Percentiles rank a stretch among this genome's conserved stretches.
Conservation (phyloP, 2,888 invertebrate genomes). For the Apotomis betuletana region DNA sequence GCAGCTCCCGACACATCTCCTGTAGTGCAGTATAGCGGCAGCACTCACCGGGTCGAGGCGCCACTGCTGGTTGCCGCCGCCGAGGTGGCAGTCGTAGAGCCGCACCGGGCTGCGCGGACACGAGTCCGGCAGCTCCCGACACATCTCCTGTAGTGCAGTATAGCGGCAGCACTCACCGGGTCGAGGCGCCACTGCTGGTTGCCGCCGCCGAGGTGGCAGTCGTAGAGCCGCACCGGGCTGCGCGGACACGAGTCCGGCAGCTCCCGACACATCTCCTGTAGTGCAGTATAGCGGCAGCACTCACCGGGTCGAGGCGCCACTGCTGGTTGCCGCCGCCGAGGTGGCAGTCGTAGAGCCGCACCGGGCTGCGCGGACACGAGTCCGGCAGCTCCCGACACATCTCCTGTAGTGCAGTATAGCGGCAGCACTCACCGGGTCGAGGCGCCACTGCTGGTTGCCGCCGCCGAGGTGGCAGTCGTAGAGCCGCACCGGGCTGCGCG, state of each 20-base stretch:
- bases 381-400: slow-evolving; percentile 85
- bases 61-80: slow-evolving; percentile 97
- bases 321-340: slow-evolving; percentile 96
- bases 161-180: slow-evolving; percentile 70
- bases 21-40: too few relatives aligned
- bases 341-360: slow-evolving; percentile 94
- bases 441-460: slow-evolving; percentile 97
- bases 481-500: slow-evolving; percentile 89
- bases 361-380: slow-evolving; percentile 86
- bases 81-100: slow-evolving; percentile 94
- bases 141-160: too few relatives aligned
- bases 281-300: slow-evolving; percentile 46
- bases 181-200: slow-evolving; percentile 96
- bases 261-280: too few relatives aligned
- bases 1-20: too few relatives aligned
- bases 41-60: slow-evolving; percentile 87
- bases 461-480: slow-evolving; percentile 95
- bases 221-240: slow-evolving; percentile 91
- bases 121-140: too few relatives aligned
- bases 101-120: slow-evolving; percentile 87
- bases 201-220: slow-evolving; percentile 95
- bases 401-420: too few relatives aligned
- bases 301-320: slow-evolving; percentile 91
- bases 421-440: slow-evolving; percentile 83
- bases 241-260: slow-evolving; percentile 59